Base-by-base conservation (phyloP, 2,113 vertebrate species). In the Ptychochromis oligacanthus region DNA sequence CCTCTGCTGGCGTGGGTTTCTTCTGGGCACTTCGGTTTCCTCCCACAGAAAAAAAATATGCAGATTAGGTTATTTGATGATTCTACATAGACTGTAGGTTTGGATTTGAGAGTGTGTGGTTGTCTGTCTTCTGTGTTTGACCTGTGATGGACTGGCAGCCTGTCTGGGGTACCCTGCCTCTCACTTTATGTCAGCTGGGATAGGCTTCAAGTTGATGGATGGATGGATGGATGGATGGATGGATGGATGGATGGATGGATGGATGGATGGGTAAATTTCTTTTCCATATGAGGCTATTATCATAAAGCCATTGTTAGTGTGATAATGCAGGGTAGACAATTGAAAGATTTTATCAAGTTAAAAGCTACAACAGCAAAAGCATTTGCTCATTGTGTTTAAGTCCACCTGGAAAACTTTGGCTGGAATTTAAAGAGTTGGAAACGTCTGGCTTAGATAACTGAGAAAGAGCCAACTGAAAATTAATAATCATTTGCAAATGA, bases 401-500 rank as follows among this genome's bases (percentile, higher is more conserved):
- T 31, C 46, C 46, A 54, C 12, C 20, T 54, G 78, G 15, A 36
- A 57, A 64, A 67, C 24, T 38, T 80, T 13, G 14, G 9, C 70
- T 65, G 26, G 17, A 77, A 80, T 60, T 59, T 57, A 80, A 79
- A 72, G 64, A 83, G 74, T 76, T 34, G 56, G 54, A 89, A 56
- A 86, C 11, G 2, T 79, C 14, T 43, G 34, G 49, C 58, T 59
- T 77, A 40, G 34, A 85, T 72, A 22, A 34, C 86, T 82, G 55
- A 84, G 85, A 88, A 87, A 80, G 74, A 87, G 46, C 60, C 31
- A 60, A 67, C 24, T 76, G 54, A 75, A 84, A 88, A 89, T 86
- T 31, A 88, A 88, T 87, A 90, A 76, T 89, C 62, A 46, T 82
- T 88, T 3, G 38, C 84, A 93, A 90, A 92, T 91, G 81, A 85